These are phyloP conservation scores for Pelecanoides urinatrix DNA, from an alignment of 2,113 vertebrate species.

Conservation along the genomic window DNA sequence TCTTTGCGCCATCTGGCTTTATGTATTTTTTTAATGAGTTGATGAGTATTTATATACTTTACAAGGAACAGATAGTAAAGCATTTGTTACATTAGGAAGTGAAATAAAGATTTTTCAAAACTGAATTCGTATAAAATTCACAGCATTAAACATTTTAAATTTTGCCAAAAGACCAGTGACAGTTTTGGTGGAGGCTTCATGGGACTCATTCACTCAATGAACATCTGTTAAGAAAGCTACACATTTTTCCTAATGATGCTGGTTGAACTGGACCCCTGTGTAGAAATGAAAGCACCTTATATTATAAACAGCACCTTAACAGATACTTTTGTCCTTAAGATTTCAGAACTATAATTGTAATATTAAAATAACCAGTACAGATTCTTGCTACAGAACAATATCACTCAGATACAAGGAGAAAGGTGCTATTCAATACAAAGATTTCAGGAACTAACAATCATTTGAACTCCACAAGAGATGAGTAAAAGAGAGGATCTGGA, in stretches of 20 bases:
- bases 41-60: conserved; percentile 7
- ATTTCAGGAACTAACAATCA: neutral
- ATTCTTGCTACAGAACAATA: neutral
- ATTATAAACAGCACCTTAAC: neutral
- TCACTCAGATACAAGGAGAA: neutral
- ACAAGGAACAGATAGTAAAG: neutral
- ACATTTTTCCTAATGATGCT: neutral
- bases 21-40: conserved; percentile 30
- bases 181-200: neutral
- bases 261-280: neutral
- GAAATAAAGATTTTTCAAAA: neutral
- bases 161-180: neutral
- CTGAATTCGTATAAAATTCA: neutral
- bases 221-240: neutral
- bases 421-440: neutral
- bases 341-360: neutral
- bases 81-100: neutral
- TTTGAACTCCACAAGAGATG: neutral
- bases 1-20: conserved; percentile 10
- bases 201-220: neutral
- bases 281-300: neutral
- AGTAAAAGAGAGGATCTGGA: neutral
- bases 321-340: neutral
- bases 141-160: neutral
- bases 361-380: neutral